Percentiles rank a stretch among this genome's conserved stretches.
These are phyloP conservation scores for Eleginops maclovinus DNA, from an alignment of 2,113 vertebrate species.

Conservation along the genomic window DNA sequence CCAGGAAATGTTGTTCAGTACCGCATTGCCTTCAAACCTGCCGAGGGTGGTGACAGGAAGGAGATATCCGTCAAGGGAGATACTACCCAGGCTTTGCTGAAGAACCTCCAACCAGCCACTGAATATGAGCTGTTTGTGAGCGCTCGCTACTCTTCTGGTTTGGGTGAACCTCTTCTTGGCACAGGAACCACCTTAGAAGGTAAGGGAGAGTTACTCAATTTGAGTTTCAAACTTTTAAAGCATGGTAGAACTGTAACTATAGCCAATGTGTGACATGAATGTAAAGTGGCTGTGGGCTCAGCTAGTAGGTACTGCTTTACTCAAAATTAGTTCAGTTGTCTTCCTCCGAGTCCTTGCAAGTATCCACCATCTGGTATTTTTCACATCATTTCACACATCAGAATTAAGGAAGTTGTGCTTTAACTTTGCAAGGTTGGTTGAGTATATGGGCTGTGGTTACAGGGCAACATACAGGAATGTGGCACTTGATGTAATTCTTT, in stretches of 20 bases:
- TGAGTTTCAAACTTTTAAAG: constrained; percentile 11
- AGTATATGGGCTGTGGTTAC: constrained; percentile 33
- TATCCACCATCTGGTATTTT: constrained; percentile 29
- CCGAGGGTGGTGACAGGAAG: constrained; percentile 88
- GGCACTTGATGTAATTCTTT: constrained; percentile 46
- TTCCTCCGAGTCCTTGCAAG: background rate
- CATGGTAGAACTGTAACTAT: background rate
- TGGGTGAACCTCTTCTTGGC: constrained; percentile 91
- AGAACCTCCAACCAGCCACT: constrained; percentile 88
- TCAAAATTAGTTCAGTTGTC: background rate
- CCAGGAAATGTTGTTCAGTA: constrained; percentile 94
- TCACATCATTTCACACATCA: constrained; percentile 15
- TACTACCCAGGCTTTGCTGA: constrained; percentile 84
- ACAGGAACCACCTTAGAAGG: constrained; percentile 95
- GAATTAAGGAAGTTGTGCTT: constrained; percentile 10
- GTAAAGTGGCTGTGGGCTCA: constrained; percentile 12
- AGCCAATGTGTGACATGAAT: constrained; percentile 27
- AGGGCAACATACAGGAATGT: constrained; percentile 51
- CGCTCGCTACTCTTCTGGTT: constrained; percentile 90
- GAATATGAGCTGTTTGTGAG: constrained; percentile 92
- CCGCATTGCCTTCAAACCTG: constrained; percentile 88
- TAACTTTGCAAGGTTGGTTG: constrained; percentile 29
- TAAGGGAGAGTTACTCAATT: constrained; percentile 73
- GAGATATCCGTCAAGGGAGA: constrained; percentile 90
- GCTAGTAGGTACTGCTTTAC: constrained; percentile 4